A percentile compares a stretch with the other conserved stretches of the same genome.
These are phyloP conservation scores for Melanotaenia duboulayi DNA, from an alignment of 2,113 vertebrate species.

Conservation along the genomic window DNA sequence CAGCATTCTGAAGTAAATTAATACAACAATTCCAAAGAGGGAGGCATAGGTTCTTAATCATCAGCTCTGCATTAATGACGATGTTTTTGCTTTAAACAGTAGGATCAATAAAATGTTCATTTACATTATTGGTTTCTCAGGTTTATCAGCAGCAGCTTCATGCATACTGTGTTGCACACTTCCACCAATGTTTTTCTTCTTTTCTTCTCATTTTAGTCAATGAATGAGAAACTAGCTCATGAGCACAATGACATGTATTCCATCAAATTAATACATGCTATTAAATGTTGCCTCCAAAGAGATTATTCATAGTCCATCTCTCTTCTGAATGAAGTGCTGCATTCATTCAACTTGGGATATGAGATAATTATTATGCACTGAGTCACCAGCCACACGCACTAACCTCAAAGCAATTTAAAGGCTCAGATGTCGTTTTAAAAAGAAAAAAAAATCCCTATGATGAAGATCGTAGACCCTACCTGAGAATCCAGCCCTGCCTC, in stretches of 20 bases:
- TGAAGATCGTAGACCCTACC: conserved; percentile 65
- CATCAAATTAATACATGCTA: conserved; percentile 46
- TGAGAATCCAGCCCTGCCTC: conserved; percentile 62
- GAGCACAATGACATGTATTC: conserved; percentile 32
- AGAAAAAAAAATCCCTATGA: conserved; percentile 1
- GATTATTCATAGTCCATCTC: conserved; percentile 22
- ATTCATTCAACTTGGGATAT: conserved; percentile 66
- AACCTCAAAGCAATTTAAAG: conserved; percentile 13
- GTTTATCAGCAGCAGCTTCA: conserved; percentile 38
- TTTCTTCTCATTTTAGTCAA: conserved; percentile 14
- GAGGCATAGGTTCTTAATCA: conserved; percentile 2
- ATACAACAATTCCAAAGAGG: conserved; percentile 41
- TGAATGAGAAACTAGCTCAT: conserved; percentile 20
- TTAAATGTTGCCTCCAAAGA: conserved; percentile 24
- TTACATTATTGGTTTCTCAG: conserved; percentile 46
- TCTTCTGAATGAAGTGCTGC: conserved; percentile 72
- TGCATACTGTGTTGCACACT: conserved; percentile 26
- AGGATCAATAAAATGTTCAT: conserved; percentile 50
- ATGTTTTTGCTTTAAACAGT: conserved; percentile 51
- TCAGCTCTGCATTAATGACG: conserved; percentile 27
- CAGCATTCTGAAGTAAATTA: conserved; percentile 51
- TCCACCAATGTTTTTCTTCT: not conserved
- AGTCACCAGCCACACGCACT: conserved; percentile 40
- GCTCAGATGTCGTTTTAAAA: conserved; percentile 31
- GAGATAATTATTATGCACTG: conserved; percentile 22